These are phyloP conservation scores for Villa cingulata DNA, from an alignment of 2,888 invertebrate species.

Conservation along the genomic window DNA sequence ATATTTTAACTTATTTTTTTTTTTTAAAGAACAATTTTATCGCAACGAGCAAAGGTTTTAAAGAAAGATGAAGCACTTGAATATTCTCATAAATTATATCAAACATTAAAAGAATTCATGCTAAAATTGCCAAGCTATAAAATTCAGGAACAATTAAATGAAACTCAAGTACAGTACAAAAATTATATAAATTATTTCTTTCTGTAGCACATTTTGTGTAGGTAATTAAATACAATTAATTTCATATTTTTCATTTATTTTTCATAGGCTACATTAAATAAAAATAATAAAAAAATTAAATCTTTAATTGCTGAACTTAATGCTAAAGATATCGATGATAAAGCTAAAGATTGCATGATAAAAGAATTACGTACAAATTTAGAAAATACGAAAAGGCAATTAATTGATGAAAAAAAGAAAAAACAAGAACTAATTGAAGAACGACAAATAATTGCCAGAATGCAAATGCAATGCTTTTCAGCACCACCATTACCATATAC, in stretches of 20 bases:
- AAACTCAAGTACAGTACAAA: constrained; percentile 24
- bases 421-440: constrained; percentile 31
- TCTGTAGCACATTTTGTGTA: background rate
- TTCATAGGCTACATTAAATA: constrained; percentile 24
- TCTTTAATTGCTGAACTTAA: constrained; percentile 30
- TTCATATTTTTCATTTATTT: background rate
- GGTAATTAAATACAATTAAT: background rate
- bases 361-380: constrained; percentile 26
- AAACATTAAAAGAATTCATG: constrained; percentile 31
- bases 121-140: constrained; percentile 31
- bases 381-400: constrained; percentile 25
- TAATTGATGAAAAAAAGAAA: constrained; percentile 27
- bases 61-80: constrained; percentile 29
- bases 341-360: constrained; percentile 22
- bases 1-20: background rate
- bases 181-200: background rate
- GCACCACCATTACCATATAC: constrained; percentile 26
- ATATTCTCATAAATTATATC: constrained; percentile 29
- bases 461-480: constrained; percentile 32
- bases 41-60: constrained; percentile 26
- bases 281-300: constrained; percentile 30
- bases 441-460: constrained; percentile 28
- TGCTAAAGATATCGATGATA: constrained; percentile 27
- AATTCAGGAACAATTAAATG: constrained; percentile 29
- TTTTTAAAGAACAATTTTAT: constrained; percentile 25